Percentiles rank a stretch among this genome's conserved stretches.
Evolutionary conservation across 2,797 vertebrate genomes (phyloP).

Genomic region (Mionectes olivaceus): DNA sequence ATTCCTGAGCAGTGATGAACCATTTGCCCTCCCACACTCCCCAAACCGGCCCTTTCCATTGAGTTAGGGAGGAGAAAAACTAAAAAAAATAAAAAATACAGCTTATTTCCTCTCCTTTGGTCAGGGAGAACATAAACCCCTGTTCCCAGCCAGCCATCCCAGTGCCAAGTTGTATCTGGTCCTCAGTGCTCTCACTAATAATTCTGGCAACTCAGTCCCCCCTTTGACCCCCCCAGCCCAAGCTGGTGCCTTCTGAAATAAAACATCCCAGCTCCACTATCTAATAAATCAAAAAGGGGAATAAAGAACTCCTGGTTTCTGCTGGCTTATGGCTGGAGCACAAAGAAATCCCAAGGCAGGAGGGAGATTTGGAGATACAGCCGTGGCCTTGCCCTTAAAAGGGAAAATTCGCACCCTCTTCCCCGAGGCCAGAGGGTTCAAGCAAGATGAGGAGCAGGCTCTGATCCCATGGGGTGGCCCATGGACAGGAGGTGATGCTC

Average conservation of each 20-base stretch:
- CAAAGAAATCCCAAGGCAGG: constrained; percentile 47
- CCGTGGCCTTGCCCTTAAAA: constrained; percentile 67
- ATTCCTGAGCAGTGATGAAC: not conserved
- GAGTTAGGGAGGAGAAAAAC: not conserved
- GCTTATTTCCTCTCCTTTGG: not conserved
- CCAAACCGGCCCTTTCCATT: rapidly evolving
- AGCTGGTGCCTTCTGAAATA: constrained; percentile 37
- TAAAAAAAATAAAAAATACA: not conserved
- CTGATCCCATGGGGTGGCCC: not conserved
- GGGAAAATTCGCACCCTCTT: constrained; percentile 64
- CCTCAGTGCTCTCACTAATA: not conserved
- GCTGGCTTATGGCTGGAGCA: constrained; percentile 38
- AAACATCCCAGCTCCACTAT: constrained; percentile 7
- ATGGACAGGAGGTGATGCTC: not conserved
- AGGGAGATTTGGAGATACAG: constrained; percentile 50
- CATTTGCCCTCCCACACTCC: not conserved
- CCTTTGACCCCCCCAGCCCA: not conserved
- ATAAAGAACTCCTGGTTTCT: constrained; percentile 36
- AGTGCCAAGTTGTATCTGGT: constrained; percentile 34
- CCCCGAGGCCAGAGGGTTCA: not conserved
- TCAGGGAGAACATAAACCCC: not conserved
- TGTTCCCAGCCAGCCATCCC: not conserved
- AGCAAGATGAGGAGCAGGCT: constrained; percentile 35
- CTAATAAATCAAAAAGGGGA: constrained; percentile 67
- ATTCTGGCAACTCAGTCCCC: not conserved